Percentiles rank a stretch among this genome's conserved stretches.
phyloP scores from a whole-genome alignment of 2,113 vertebrate genomes.

The Phylloscopus whistleri region DNA sequence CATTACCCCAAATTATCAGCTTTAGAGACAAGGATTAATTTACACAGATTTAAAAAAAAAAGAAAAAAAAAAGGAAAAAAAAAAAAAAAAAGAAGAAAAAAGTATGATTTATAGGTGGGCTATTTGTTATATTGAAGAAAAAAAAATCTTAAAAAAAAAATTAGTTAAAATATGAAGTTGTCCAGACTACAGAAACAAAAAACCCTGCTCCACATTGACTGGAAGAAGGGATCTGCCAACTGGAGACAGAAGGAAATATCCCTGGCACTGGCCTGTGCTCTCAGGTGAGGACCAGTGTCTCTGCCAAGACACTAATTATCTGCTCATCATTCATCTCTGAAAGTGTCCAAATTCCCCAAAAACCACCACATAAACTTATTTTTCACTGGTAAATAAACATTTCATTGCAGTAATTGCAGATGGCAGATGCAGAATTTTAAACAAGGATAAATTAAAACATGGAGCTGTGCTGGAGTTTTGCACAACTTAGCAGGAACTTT shows the following conservation, averaged over 20 bases:
- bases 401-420: background rate
- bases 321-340: background rate
- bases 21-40: background rate
- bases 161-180: background rate
- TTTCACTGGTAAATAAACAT: background rate
- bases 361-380: background rate
- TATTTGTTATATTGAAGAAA: too few relatives aligned
- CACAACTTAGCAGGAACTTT: background rate
- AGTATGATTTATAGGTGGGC: too few relatives aligned
- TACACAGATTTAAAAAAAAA: background rate
- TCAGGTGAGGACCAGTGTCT: background rate
- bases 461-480: background rate
- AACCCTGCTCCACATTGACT: background rate
- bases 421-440: background rate
- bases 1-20: background rate
- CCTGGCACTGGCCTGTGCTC: accelerated
- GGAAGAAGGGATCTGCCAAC: background rate
- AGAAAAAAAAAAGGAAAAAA: background rate
- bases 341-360: background rate
- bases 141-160: background rate
- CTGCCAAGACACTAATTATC: background rate
- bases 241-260: background rate
- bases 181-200: background rate
- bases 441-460: background rate
- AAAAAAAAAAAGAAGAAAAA: background rate